Evolutionary conservation across 2,797 vertebrate species (phyloP).

Genomic region (Ficedula albicollis): DNA sequence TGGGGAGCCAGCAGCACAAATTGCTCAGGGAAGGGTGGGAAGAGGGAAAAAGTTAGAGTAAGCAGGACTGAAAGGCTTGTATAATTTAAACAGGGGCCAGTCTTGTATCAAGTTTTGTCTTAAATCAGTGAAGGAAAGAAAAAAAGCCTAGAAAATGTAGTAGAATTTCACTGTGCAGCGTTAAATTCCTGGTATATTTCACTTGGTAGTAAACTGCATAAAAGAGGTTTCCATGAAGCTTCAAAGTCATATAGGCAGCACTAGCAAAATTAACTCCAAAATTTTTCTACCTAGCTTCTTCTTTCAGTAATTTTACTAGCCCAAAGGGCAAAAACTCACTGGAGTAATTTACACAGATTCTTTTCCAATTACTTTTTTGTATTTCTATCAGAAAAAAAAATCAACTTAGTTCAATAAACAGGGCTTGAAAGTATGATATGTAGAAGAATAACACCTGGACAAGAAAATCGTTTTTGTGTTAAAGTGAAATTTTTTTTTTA

Average conservation of each 20-base stretch:
- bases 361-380: neutral
- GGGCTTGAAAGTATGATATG: neutral
- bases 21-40: fast-evolving
- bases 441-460: neutral
- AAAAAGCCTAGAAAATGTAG: neutral
- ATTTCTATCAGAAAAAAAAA: neutral
- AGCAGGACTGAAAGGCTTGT: neutral
- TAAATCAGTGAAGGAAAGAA: neutral
- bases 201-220: neutral
- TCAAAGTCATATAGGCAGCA: neutral
- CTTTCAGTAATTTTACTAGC: neutral
- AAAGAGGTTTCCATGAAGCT: neutral
- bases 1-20: neutral
- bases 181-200: neutral
- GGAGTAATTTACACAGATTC: neutral
- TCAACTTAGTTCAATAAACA: neutral
- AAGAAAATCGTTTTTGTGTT: neutral
- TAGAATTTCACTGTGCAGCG: neutral
- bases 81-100: neutral
- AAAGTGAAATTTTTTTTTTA: neutral
- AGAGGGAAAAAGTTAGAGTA: neutral
- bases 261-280: neutral
- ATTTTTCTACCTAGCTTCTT: neutral
- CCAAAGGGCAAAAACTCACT: neutral
- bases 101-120: neutral